Evolutionary conservation across 2,888 invertebrate genomes (phyloP).

Genomic region (Conus canariensis): DNA sequence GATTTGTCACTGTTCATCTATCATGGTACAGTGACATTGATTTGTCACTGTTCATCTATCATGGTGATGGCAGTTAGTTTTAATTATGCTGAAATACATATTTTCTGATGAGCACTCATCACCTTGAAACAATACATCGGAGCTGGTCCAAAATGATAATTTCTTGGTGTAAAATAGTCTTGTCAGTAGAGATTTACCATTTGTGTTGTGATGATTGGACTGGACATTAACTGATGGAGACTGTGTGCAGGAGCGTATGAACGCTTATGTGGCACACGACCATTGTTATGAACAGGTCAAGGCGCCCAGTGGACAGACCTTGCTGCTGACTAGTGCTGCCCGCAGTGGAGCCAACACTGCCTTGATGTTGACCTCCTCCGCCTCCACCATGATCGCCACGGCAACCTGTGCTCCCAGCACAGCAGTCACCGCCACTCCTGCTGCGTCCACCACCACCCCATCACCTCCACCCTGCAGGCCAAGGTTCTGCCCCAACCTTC

Average conservation of each 20-base stretch:
- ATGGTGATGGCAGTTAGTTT: no score
- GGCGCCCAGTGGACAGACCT: constrained; percentile 24
- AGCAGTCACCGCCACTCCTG: constrained; percentile 42
- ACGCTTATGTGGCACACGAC: neutral
- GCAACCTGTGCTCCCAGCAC: constrained; percentile 36
- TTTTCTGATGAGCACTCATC: no score
- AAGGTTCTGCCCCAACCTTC: constrained; percentile 55
- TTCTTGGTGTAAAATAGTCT: no score
- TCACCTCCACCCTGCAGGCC: constrained; percentile 58
- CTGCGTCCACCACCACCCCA: constrained; percentile 10
- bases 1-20: no score
- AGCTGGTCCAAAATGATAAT: no score
- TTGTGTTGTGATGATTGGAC: neutral
- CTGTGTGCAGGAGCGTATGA: neutral
- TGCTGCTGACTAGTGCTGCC: constrained; percentile 35
- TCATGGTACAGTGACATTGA: no score
- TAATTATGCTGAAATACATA: no score
- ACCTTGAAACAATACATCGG: no score
- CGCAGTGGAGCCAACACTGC: constrained; percentile 27
- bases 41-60: no score
- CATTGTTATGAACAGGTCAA: constrained; percentile 19
- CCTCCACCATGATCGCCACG: constrained; percentile 32
- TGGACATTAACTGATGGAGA: neutral
- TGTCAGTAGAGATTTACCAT: no score
- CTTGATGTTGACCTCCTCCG: constrained; percentile 13